Base-by-base conservation (phyloP, 2,888 invertebrate species). In the Hydriomena furcata region DNA sequence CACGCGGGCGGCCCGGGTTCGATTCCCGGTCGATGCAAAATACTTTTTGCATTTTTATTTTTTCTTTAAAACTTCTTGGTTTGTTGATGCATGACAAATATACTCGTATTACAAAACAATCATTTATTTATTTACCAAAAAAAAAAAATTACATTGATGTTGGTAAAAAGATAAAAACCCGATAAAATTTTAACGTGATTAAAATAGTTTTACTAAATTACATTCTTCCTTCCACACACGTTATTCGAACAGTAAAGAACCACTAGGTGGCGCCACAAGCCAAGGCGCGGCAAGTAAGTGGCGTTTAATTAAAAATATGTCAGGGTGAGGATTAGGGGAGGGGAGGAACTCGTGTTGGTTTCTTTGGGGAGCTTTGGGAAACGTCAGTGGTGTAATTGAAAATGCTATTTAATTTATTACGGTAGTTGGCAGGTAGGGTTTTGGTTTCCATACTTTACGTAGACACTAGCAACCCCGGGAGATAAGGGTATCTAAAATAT, bases 1-100 rank as follows among this genome's bases (percentile, higher is more conserved):
- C 89, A 91, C 90, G 90, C 90, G 91, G 91, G 90, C 90, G 90
- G 90, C 90, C 90, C 90, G 90, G 91, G 90, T 91, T 91, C 90
- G 90, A 90, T 91, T 90, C 90, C 91, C 91, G 91, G 91, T 84
- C 91, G 91, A 91, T 91, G 90, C 90, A 90, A 0, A 2, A n/a
- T 0, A 0, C 28, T 35, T 44, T 50, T 50, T 44, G 44, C 11
- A 5, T 13, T 30, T 27, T 8, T 7, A 12, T 41, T 20, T 30
- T 7, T 7, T 13, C n/a, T 13, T n/a, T 7, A 13, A 2, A 4
- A 1, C 7, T 25, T 7, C 7, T 2, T 2, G 11, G 10, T 5
- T 5, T 11, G 11, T 5, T 5, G 10, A 1, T 28, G 28, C 1
- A 20, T 20, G 8, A 20, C 17, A 2, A 3, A 3, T 17, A 17